Percentiles rank a stretch among this genome's conserved stretches.
These are phyloP conservation scores for Epinotia ramella DNA, from an alignment of 2,888 invertebrate genomes.

Conservation along the genomic window DNA sequence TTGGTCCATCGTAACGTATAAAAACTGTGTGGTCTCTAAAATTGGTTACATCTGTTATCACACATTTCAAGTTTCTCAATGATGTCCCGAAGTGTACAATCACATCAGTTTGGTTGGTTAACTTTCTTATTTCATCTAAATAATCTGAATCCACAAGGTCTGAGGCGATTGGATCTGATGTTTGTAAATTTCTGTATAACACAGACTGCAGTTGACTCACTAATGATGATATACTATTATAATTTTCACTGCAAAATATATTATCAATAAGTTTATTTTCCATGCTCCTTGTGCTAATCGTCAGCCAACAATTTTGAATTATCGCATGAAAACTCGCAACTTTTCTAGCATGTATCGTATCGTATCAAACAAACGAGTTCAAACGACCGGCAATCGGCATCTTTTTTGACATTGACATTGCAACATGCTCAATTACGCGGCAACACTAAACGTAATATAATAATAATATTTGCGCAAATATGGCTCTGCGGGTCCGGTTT, in stretches of 20 bases:
- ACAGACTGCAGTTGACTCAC: constrained; percentile 48
- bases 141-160: constrained; percentile 63
- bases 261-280: constrained; percentile 17
- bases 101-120: constrained; percentile 47
- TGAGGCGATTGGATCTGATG: constrained; percentile 50
- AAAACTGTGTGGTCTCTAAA: constrained; percentile 65
- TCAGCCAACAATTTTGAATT: not conserved
- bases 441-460: too few relatives aligned
- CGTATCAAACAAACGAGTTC: too few relatives aligned
- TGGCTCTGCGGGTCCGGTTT: too few relatives aligned
- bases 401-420: too few relatives aligned
- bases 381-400: too few relatives aligned
- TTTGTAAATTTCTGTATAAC: constrained; percentile 47
- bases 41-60: constrained; percentile 59
- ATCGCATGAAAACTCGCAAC: not conserved
- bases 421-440: too few relatives aligned
- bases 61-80: constrained; percentile 67
- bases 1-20: constrained; percentile 60
- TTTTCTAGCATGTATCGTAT: too few relatives aligned
- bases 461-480: too few relatives aligned
- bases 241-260: constrained; percentile 33
- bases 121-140: constrained; percentile 63
- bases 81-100: constrained; percentile 69
- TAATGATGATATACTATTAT: constrained; percentile 46
- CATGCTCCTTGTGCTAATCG: constrained; percentile 3